Conservation (phyloP, 2,888 invertebrate species). For the Epistrophe grossulariae region DNA sequence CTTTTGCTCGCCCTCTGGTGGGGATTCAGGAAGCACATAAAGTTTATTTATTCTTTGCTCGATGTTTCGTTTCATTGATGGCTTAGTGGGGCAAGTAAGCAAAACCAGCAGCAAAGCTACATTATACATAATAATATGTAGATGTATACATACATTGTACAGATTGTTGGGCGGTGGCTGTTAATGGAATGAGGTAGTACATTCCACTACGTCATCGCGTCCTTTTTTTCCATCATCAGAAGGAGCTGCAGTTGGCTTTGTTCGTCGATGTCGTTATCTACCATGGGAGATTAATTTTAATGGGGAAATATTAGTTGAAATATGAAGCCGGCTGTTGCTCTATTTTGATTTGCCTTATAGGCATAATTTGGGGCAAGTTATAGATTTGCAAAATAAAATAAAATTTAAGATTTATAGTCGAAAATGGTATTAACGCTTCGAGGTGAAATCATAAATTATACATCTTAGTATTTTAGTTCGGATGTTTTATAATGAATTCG, state of each 20-base stretch:
- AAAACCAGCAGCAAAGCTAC: constrained; percentile 28
- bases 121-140: neutral
- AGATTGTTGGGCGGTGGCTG: constrained; percentile 17
- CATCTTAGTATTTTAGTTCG: too few species aligned
- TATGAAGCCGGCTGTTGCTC: constrained; percentile 36
- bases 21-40: constrained; percentile 56
- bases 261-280: constrained; percentile 59
- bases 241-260: constrained; percentile 63
- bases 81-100: constrained; percentile 72
- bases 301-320: constrained; percentile 66
- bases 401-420: neutral
- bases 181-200: constrained; percentile 5
- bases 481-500: too few species aligned
- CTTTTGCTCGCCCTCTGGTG: neutral
- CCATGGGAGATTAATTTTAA: constrained; percentile 72
- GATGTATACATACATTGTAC: neutral
- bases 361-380: neutral
- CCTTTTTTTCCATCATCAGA: constrained; percentile 5
- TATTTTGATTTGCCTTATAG: neutral
- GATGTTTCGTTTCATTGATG: constrained; percentile 70
- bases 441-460: too few species aligned
- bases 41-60: constrained; percentile 67
- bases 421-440: too few species aligned
- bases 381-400: neutral
- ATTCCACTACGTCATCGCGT: constrained; percentile 54